phyloP scores from a whole-genome alignment of 2,888 invertebrate genomes.

The Patella caerulea region DNA sequence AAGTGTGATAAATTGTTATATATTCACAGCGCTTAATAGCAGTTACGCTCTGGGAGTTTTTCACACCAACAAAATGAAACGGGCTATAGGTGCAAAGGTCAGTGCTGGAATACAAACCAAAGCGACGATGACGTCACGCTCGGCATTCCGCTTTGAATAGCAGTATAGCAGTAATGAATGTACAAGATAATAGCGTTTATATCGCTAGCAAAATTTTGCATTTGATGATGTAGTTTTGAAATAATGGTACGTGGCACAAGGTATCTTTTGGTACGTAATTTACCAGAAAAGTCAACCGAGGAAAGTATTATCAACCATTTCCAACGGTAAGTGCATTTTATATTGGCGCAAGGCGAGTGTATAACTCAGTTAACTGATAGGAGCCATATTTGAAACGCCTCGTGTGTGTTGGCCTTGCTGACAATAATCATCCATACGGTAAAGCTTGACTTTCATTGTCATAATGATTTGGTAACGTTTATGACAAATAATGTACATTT shows the following conservation, averaged over 20 bases:
- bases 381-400: too few relatives aligned
- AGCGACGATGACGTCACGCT: constrained; percentile 24
- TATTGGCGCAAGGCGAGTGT: too few relatives aligned
- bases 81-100: constrained; percentile 22
- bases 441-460: too few relatives aligned
- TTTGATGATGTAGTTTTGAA: constrained; percentile 40
- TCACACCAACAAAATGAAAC: constrained; percentile 9
- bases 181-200: constrained; percentile 35
- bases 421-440: too few relatives aligned
- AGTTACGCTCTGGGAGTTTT: too few relatives aligned
- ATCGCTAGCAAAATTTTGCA: constrained; percentile 28
- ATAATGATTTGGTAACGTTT: too few relatives aligned
- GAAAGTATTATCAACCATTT: constrained; percentile 97
- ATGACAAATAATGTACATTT: too few relatives aligned
- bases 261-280: constrained; percentile 99
- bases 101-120: constrained; percentile 16
- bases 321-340: constrained; percentile 83
- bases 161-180: constrained; percentile 10
- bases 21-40: too few relatives aligned
- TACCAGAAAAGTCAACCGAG: constrained; percentile 99
- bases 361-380: too few relatives aligned
- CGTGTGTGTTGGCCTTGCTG: too few relatives aligned
- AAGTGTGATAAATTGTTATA: too few relatives aligned
- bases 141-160: constrained; percentile 11
- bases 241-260: constrained; percentile 99